Conservation (phyloP, 2,888 invertebrate genomes). For the Papilio protenor region DNA sequence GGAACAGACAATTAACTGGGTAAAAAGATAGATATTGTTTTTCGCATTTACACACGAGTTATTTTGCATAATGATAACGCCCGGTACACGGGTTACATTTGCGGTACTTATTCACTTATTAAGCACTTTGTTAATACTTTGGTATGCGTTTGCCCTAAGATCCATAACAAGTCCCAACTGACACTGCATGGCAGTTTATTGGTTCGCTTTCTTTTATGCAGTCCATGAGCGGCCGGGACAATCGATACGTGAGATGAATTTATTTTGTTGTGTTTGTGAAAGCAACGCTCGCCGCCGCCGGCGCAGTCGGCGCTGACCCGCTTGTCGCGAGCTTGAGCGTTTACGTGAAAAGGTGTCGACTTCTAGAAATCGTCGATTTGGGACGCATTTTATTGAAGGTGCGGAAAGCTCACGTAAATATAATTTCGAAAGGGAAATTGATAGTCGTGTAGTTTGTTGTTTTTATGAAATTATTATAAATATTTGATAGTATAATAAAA, state of each 20-base stretch:
- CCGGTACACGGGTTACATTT: not conserved
- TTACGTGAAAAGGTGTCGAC: slow-evolving; percentile 76
- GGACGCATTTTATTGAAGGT: slow-evolving; percentile 57
- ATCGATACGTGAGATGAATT: slow-evolving; percentile 84
- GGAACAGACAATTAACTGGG: not conserved
- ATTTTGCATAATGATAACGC: not conserved
- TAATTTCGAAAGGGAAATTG: not conserved
- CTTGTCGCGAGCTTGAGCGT: slow-evolving; percentile 74
- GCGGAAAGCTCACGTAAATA: slow-evolving; percentile 27
- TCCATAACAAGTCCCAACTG: slow-evolving; percentile 72
- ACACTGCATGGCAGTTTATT: slow-evolving; percentile 65
- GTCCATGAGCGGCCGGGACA: slow-evolving; percentile 78
- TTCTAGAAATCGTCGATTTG: slow-evolving; percentile 77
- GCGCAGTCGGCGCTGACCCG: slow-evolving; percentile 69
- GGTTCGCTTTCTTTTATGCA: slow-evolving; percentile 83
- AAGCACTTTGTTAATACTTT: not conserved
- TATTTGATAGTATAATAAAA: not conserved
- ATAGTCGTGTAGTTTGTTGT: not conserved
- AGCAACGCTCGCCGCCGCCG: slow-evolving; percentile 73
- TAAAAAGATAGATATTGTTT: not conserved
- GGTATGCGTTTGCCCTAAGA: slow-evolving; percentile 37
- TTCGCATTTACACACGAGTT: not conserved
- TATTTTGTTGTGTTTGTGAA: slow-evolving; percentile 84
- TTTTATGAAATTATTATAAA: not conserved
- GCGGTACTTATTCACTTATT: not conserved